Percentiles rank a stretch among this genome's conserved stretches.
Conservation (phyloP, 2,888 invertebrate species). For the Julus scanicus region DNA sequence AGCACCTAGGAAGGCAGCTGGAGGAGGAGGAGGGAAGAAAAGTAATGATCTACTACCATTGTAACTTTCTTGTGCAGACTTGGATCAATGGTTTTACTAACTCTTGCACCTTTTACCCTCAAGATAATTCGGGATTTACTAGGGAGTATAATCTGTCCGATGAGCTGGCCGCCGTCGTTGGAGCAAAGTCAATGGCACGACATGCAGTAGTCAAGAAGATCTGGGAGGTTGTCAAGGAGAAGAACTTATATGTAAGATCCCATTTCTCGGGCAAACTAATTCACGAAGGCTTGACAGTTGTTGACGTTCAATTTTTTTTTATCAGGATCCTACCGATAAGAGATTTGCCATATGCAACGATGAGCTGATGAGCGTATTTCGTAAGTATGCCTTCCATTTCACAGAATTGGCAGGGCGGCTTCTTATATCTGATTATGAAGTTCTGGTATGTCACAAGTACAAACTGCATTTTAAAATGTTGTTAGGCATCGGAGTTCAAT, state of each 20-base stretch:
- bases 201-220: slow-evolving; percentile 91
- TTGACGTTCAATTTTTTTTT: background rate
- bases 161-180: slow-evolving; percentile 84
- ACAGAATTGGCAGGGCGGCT: background rate
- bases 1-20: background rate
- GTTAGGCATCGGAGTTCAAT: too few relatives aligned
- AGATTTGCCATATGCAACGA: slow-evolving; percentile 95
- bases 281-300: background rate
- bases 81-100: background rate
- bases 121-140: slow-evolving; percentile 72
- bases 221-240: slow-evolving; percentile 90
- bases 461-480: too few relatives aligned
- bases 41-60: background rate
- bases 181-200: slow-evolving; percentile 83
- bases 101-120: background rate
- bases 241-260: slow-evolving; percentile 78
- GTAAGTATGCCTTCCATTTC: slow-evolving; percentile 67
- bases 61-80: background rate
- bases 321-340: slow-evolving; percentile 89
- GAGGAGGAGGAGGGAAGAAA: background rate
- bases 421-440: too few relatives aligned
- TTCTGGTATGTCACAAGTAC: too few relatives aligned
- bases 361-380: slow-evolving; percentile 87
- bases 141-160: slow-evolving; percentile 85
- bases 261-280: background rate